Evolutionary conservation across 2,888 invertebrate species (phyloP).

Genomic region (Lasioglossum pauxillum): DNA sequence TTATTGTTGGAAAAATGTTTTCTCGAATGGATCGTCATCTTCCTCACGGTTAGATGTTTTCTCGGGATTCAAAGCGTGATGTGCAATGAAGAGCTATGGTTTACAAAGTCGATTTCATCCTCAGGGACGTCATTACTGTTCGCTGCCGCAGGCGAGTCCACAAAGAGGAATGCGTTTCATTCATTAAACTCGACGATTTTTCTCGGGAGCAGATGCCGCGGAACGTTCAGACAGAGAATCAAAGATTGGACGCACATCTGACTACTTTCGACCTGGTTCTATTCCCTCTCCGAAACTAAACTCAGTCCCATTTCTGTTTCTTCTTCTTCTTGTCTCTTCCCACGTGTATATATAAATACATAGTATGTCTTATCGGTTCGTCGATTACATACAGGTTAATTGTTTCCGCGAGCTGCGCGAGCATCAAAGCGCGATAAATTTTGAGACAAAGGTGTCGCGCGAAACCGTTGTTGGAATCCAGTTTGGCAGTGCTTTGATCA

Average conservation of each 20-base stretch:
- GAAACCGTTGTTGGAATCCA: slow-evolving; percentile 25
- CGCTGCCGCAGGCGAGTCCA: slow-evolving; percentile 32
- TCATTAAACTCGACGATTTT: slow-evolving; percentile 51
- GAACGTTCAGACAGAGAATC: slow-evolving; percentile 21
- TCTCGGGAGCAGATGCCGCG: slow-evolving; percentile 22
- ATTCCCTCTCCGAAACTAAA: neutral
- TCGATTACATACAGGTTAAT: neutral
- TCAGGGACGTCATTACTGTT: slow-evolving; percentile 52
- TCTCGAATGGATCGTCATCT: neutral
- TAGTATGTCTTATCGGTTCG: neutral
- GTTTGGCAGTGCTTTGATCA: slow-evolving; percentile 35
- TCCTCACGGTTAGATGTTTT: neutral
- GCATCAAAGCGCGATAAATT: slow-evolving; percentile 43
- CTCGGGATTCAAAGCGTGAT: slow-evolving; percentile 15
- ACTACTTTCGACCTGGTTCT: slow-evolving; percentile 49
- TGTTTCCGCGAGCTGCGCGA: neutral
- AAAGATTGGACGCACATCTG: slow-evolving; percentile 31
- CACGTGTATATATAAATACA: neutral
- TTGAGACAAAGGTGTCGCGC: slow-evolving; percentile 35
- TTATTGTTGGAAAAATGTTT: neutral
- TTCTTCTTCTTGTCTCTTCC: neutral
- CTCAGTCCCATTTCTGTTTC: neutral
- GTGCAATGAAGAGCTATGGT: slow-evolving; percentile 4
- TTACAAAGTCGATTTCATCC: slow-evolving; percentile 42
- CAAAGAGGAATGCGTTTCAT: slow-evolving; percentile 45